Conservation (phyloP, 2,113 vertebrate genomes). For the Opisthocomus hoazin region DNA sequence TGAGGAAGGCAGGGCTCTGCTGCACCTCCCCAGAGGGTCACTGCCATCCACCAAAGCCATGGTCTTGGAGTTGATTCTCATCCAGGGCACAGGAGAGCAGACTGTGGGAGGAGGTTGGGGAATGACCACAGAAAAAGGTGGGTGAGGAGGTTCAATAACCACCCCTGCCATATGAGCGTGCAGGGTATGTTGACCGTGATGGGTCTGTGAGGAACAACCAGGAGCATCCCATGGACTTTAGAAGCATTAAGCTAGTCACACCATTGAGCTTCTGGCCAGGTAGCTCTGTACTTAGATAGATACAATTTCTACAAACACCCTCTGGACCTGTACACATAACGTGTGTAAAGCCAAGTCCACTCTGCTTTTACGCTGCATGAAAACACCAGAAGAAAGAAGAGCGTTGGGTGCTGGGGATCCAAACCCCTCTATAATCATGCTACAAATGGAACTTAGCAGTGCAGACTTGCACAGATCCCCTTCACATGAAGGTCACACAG, state of each 20-base stretch:
- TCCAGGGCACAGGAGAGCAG: background rate
- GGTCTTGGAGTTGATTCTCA: background rate
- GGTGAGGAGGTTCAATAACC: background rate
- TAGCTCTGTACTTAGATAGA: background rate
- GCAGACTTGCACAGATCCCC: background rate
- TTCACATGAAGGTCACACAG: background rate
- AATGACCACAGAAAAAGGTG: background rate
- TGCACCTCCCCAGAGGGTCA: background rate
- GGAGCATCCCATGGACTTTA: background rate
- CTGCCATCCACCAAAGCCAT: background rate
- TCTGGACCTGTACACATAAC: background rate
- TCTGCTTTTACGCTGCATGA: background rate
- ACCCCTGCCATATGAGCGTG: background rate
- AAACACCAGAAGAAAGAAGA: background rate
- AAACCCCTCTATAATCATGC: background rate
- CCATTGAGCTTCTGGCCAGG: background rate
- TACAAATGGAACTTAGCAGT: background rate
- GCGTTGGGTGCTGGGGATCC: background rate
- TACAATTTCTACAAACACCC: background rate
- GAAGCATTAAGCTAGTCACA: background rate
- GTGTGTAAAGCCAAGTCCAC: background rate
- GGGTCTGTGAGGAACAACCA: background rate
- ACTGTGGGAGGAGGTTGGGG: background rate
- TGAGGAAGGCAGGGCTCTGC: rapidly evolving
- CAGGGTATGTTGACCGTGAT: background rate